Evolutionary conservation across 2,888 invertebrate genomes (phyloP), one percentile per base, ranked within the genome.

Genomic region (Esperia sulphurella): DNA sequence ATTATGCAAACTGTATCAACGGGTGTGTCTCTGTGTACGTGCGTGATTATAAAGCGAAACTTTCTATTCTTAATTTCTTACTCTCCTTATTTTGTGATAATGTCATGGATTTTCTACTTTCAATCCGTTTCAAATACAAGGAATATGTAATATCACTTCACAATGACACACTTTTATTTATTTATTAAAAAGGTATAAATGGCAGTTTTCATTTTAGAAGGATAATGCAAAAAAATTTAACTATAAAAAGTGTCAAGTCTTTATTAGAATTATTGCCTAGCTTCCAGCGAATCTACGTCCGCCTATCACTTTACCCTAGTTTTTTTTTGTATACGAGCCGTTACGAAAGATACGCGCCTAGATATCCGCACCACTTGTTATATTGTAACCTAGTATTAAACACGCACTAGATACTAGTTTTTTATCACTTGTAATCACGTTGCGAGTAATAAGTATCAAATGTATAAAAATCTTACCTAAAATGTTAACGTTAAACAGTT

Each of bases 361-460:
- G 63, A 67, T 61, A 81, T 87, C 88, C 87, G 89, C 89, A 89
- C 86, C 88, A 89, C 87, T 78, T 59, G 54, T 50, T 69, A 60
- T 66, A 62, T 69, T 76, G 21, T 21, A 21, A 70, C 60, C 67
- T 72, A 35, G 35, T 35, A 10, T 75, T 80, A 83, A 73, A 82
- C 83, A 84, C 83, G 69, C 80, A 73, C 76, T 87, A 84, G 68
- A 52, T 59, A 68, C 76, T 84, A 71, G 70, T 72, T 55, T 61
- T 77, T 73, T 87, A 88, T 89, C 88, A 88, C 88, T 82, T 89
- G 75, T 79, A 82, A 88, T 88, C 88, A 88, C 86, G 78, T 85
- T 81, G 83, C 83, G 84, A 84, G 80, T 87, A 79, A 76, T 83
- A 85, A 83, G 86, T 89, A 88, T 88, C 88, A 88, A 89, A 88